Evolutionary conservation across 1,140 invertebrate species (phyloP), one percentile per base, ranked within the genome.

Genomic region (Scaptomyza pallida): DNA sequence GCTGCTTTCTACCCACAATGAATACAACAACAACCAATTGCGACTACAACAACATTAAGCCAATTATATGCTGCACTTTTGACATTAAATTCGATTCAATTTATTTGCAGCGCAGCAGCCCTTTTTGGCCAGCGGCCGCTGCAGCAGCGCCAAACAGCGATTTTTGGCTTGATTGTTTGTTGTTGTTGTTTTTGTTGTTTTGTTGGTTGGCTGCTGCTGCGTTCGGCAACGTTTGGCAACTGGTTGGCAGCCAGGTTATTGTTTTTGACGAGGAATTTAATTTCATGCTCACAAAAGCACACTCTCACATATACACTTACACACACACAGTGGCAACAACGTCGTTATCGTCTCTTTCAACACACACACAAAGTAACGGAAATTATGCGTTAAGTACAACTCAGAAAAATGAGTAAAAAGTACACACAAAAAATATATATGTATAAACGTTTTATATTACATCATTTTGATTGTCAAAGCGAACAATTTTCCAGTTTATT

Each of bases 41-140:
- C n/a, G 13, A 19, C 75, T 48, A 45, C 65, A 75, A 50, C 55
- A 69, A 73, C 64, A 67, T 69, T 70, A 69, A 82, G 82, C 78
- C 82, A 88, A 88, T 88, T 89, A 86, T 89, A 61, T 89, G 83
- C 72, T 89, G 68, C 83, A 78, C 82, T 89, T 88, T 88, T 70
- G 83, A 73, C 82, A 88, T 88, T 88, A 88, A 88, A 88, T 78
- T 88, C 83, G 64, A 82, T 88, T 82, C 68, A 88, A 81, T 85
- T 80, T 80, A 80, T 85, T 85, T 74, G 69, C 52, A 9, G 26
- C 26, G 26, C 67, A 26, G 41, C 16, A 26, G 41, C 16, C 55
- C 57, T 75, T 74, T 83, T 74, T 59, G 59, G 55, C 67, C 70
- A 50, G 37, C 60, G 54, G 65, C 79, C 41, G 57, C 59, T 48